Base-by-base conservation (phyloP, 2,113 vertebrate species). In the Speoplatyrhinus poulsoni region DNA sequence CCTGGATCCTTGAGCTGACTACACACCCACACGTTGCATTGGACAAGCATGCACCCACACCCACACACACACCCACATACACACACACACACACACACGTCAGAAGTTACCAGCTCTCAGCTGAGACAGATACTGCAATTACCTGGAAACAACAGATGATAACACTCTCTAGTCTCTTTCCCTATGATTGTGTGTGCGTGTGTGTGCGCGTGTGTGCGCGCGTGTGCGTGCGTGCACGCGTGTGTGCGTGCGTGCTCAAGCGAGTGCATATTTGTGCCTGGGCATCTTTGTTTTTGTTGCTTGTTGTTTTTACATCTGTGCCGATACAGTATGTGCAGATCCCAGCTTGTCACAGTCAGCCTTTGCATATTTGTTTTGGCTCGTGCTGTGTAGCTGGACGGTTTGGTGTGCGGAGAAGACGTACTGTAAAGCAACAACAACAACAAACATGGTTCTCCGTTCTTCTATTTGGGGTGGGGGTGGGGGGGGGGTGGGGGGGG, bases 111-210 rank as follows among this genome's bases (percentile, higher is more conserved):
- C 65, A 60, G 47, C 19, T 17, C 26, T 70, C 69, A 53, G 63
- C 46, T 72, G 81, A 85, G 85, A 86, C 78, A 55, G 70, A 88
- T 84, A 80, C 76, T 69, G 79, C 77, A 84, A 89, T 87, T 86
- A 88, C 75, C 74, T 65, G 69, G 19, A 61, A 66, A 60, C 60
- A 78, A 67, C 3, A 12, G 67, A 76, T 62, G 52, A 72, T 62
- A 65, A 36, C 4, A n/a, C 17, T 58, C 58, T 58, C 50, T 58
- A 2, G 7, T 1, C 47, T 56, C 36, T 32, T 63, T 64, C 58
- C 46, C 50, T 61, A 62, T 58, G 56, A 49, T 11, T 52, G 9
- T 52, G 49, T 52, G 6, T 52, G 49, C 4, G 49, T 52, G 50
- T n/a, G 50, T 4, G 9, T 4, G 50, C 16, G 50, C 4, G 67